phyloP scores from a whole-genome alignment of 2,888 invertebrate genomes.

The Tetranychus truncatus region DNA sequence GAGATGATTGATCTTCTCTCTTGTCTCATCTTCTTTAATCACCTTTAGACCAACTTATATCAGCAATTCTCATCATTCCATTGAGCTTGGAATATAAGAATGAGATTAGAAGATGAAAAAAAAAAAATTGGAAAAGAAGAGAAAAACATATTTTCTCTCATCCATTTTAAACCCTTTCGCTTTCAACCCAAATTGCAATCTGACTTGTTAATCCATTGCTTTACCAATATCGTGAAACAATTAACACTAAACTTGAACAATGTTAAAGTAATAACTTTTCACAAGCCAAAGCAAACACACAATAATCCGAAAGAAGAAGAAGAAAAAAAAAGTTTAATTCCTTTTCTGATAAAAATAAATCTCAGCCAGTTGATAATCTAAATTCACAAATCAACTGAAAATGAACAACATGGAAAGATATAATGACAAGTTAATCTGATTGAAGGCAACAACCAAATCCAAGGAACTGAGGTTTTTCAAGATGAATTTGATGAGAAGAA shows the following conservation, averaged over 20 bases:
- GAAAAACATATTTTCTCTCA: neutral
- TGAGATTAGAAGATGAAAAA: neutral
- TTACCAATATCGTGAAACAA: neutral
- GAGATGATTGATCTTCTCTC: neutral
- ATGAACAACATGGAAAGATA: neutral
- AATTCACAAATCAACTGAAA: neutral
- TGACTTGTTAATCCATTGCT: neutral
- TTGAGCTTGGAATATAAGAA: neutral
- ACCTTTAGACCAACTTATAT: neutral
- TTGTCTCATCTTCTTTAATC: neutral
- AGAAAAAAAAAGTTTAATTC: neutral
- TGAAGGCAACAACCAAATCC: no score
- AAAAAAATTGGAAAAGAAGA: no score
- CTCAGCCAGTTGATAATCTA: neutral
- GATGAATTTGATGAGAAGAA: neutral
- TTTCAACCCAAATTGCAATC: no score
- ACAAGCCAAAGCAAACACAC: no score
- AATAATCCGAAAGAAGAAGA: neutral
- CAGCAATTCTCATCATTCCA: neutral
- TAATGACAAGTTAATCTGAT: no score
- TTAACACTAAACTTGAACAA: neutral
- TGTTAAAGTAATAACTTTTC: no score
- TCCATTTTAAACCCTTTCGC: neutral
- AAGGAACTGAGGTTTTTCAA: neutral
- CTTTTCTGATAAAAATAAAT: neutral